Evolutionary conservation across 2,113 vertebrate species (phyloP), one percentile per base, ranked within the genome.

Genomic region (Pogona vitticeps): DNA sequence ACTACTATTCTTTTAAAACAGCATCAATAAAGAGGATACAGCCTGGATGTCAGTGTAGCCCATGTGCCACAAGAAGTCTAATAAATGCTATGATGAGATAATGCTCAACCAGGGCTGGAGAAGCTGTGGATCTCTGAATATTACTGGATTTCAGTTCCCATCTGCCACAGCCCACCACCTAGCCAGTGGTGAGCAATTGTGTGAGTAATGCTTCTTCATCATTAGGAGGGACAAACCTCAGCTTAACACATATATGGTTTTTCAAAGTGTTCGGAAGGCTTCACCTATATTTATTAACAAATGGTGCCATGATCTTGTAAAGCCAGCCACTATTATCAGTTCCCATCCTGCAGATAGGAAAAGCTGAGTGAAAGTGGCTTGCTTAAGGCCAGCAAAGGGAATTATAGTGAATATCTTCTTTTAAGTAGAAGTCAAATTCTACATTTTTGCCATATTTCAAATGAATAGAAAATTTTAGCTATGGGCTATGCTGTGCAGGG

Each of bases 11-110:
- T n/a, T 12, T 68, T 63, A 23, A 63, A 63, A 63, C 70, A 52
- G 70, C 89, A 87, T 88, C 5, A 0, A 0, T 76, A 80, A 91
- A 90, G 65, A 8, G 0, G 67, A 46, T 12, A 42, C 7, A 2
- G n/a, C 52, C 89, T 82, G 88, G 89, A 92, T 0, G 3, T 88
- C 91, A 77, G 5, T 6, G 46, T 88, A 93, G 90, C 90, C 78
- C 89, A 59, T 56, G 56, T 0, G 36, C 87, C 90, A 92, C 13
- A 31, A 36, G 40, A 68, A 70, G 3, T 14, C 2, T 33, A 31
- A 9, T 4, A 46, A 31, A 28, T 13, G n/a, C 14, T 12, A 72
- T 58, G n/a, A 36, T 28, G 36, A 42, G 61, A 67, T 1, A 18
- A 38, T 72, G 8, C 21, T 18, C 14, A 28, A 52, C 46, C 46